Evolutionary conservation across 2,888 invertebrate species (phyloP).

Genomic region (Eremobia ochroleuca): DNA sequence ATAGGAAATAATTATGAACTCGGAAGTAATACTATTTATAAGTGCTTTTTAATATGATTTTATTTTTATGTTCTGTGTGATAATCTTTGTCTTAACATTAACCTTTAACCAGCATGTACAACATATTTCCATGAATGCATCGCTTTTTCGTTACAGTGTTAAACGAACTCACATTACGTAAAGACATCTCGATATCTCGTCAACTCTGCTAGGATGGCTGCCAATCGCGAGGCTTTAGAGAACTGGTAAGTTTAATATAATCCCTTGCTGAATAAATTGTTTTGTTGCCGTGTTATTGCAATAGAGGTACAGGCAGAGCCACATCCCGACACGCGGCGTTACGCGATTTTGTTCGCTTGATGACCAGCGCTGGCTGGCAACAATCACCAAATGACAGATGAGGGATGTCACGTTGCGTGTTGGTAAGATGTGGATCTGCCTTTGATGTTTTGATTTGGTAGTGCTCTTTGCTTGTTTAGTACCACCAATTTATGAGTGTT

Average conservation of each 20-base stretch:
- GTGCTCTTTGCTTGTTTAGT: slow-evolving; percentile 35
- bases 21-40: slow-evolving; percentile 51
- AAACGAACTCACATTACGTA: slow-evolving; percentile 61
- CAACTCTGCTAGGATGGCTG: slow-evolving; percentile 60
- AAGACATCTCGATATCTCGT: slow-evolving; percentile 60
- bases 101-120: slow-evolving; percentile 57
- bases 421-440: slow-evolving; percentile 28
- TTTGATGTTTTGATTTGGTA: slow-evolving; percentile 45
- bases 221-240: slow-evolving; percentile 61
- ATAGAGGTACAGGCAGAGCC: slow-evolving; percentile 26
- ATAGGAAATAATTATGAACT: slow-evolving; percentile 12
- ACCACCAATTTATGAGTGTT: neutral
- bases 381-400: neutral
- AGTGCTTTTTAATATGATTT: slow-evolving; percentile 46
- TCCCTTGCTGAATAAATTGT: slow-evolving; percentile 56
- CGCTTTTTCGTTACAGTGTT: slow-evolving; percentile 64
- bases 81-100: slow-evolving; percentile 52
- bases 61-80: slow-evolving; percentile 58
- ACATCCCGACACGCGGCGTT: slow-evolving; percentile 25
- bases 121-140: slow-evolving; percentile 64
- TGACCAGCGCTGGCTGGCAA: neutral
- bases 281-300: slow-evolving; percentile 51
- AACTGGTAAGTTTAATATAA: slow-evolving; percentile 59
- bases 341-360: slow-evolving; percentile 9
- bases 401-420: slow-evolving; percentile 23